Evolutionary conservation across 2,888 invertebrate species (phyloP).

Genomic region (Yponomeuta cagnagella): DNA sequence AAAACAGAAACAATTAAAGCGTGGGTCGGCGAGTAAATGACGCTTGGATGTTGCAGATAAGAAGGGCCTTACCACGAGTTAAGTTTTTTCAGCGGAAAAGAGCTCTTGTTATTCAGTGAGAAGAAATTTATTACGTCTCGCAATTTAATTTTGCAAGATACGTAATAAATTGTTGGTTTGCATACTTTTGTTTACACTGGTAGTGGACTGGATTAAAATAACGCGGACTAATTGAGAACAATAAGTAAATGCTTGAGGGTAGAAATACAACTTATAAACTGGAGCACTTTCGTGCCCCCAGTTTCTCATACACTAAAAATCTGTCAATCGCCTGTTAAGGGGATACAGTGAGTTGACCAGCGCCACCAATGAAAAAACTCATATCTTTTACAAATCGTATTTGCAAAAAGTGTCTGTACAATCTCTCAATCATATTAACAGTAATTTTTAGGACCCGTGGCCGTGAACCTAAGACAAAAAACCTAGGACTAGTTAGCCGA

Average conservation of each 20-base stretch:
- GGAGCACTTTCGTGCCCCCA: not conserved
- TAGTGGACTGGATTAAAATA: not conserved
- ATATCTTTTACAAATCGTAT: no score
- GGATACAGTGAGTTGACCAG: no score
- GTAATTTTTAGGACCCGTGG: no score
- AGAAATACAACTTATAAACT: not conserved
- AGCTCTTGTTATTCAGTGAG: slow-evolving; percentile 17
- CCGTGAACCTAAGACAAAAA: no score
- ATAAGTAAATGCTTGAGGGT: not conserved
- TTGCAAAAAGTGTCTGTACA: no score
- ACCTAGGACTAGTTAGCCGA: no score
- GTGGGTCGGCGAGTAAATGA: slow-evolving; percentile 22
- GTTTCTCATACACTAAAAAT: no score
- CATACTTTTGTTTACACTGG: slow-evolving; percentile 4
- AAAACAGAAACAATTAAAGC: slow-evolving; percentile 19
- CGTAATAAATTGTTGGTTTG: slow-evolving; percentile 19
- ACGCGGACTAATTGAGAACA: not conserved
- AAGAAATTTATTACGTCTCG: slow-evolving; percentile 17
- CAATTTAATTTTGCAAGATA: slow-evolving; percentile 17
- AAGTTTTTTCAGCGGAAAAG: slow-evolving; percentile 18
- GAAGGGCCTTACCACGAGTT: slow-evolving; percentile 19
- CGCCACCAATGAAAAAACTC: no score
- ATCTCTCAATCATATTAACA: no score
- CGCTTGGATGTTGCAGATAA: slow-evolving; percentile 25
- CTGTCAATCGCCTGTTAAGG: no score